These are phyloP conservation scores for Drosophila sordidula DNA, from an alignment of 2,888 invertebrate species.

Conservation along the genomic window DNA sequence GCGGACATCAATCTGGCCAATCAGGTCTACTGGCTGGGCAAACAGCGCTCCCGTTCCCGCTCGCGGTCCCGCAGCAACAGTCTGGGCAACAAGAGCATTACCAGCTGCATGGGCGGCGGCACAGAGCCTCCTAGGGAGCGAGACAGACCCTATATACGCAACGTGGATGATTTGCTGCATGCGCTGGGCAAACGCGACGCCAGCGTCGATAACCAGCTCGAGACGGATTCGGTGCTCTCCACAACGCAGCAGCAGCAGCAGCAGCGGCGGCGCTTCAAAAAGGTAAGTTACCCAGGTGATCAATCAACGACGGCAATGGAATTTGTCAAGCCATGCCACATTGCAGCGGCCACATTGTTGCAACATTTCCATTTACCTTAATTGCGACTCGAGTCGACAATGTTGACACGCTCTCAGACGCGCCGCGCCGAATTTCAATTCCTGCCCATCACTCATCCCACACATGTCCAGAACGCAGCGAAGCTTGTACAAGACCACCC, in stretches of 20 bases:
- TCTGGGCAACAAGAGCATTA: conserved; percentile 71
- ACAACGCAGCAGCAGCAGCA: conserved; percentile 74
- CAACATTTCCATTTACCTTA: conserved; percentile 46
- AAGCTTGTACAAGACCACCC: conserved; percentile 30
- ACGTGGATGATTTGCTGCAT: conserved; percentile 83
- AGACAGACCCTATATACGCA: conserved; percentile 78
- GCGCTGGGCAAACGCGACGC: conserved; percentile 74
- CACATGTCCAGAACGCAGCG: conserved; percentile 59
- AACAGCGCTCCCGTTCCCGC: conserved; percentile 68
- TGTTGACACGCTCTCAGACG: conserved; percentile 38
- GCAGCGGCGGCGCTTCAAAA: conserved; percentile 79
- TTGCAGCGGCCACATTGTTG: conserved; percentile 9
- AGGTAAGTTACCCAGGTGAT: conserved; percentile 73
- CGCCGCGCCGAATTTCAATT: conserved; percentile 13
- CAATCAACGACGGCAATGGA: conserved; percentile 45
- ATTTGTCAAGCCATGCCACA: conserved; percentile 47
- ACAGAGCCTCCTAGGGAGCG: conserved; percentile 31
- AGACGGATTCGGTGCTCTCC: conserved; percentile 71
- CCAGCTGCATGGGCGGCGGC: conserved; percentile 60
- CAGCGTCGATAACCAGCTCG: conserved; percentile 52
- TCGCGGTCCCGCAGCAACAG: conserved; percentile 84
- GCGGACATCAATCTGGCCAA: conserved; percentile 82
- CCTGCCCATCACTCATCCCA: conserved; percentile 38
- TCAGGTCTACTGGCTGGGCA: conserved; percentile 83
- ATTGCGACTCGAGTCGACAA: conserved; percentile 34